Evolutionary conservation across 2,113 vertebrate genomes (phyloP).

Genomic region (Gadus chalcogrammus): DNA sequence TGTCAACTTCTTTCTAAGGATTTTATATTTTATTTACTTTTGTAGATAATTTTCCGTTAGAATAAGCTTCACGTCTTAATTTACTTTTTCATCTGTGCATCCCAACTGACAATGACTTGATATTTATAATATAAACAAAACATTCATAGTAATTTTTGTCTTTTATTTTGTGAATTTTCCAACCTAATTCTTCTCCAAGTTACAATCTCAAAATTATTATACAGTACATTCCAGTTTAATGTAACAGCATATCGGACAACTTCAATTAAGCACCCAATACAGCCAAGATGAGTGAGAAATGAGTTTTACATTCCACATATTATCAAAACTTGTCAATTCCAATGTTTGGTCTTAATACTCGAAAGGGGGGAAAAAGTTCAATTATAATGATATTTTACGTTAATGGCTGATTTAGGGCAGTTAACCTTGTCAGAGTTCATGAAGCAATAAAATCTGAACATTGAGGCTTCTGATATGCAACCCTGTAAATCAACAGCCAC

Average conservation of each 20-base stretch:
- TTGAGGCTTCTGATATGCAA: slow-evolving; percentile 22
- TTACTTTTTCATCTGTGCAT: too few relatives aligned
- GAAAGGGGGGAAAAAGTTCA: slow-evolving; percentile 32
- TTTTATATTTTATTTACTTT: too few relatives aligned
- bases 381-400: too few relatives aligned
- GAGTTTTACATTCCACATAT: slow-evolving; percentile 56
- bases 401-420: slow-evolving; percentile 4
- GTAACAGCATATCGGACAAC: slow-evolving; percentile 57
- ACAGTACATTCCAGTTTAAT: slow-evolving; percentile 65
- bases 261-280: slow-evolving; percentile 43
- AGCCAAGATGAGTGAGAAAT: slow-evolving; percentile 47
- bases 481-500: slow-evolving; percentile 56
- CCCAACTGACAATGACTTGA: background rate
- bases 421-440: background rate
- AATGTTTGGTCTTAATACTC: slow-evolving; percentile 67
- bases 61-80: too few relatives aligned
- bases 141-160: slow-evolving; percentile 14
- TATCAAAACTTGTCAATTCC: slow-evolving; percentile 63
- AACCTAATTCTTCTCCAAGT: slow-evolving; percentile 46
- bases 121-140: background rate
- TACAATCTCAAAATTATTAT: slow-evolving; percentile 57
- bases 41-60: too few relatives aligned
- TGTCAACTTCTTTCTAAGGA: too few relatives aligned
- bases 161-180: slow-evolving; percentile 63
- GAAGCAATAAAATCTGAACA: background rate